These are phyloP conservation scores for Drosophila bifasciata DNA, from an alignment of 1,140 invertebrate species.

Conservation along the genomic window DNA sequence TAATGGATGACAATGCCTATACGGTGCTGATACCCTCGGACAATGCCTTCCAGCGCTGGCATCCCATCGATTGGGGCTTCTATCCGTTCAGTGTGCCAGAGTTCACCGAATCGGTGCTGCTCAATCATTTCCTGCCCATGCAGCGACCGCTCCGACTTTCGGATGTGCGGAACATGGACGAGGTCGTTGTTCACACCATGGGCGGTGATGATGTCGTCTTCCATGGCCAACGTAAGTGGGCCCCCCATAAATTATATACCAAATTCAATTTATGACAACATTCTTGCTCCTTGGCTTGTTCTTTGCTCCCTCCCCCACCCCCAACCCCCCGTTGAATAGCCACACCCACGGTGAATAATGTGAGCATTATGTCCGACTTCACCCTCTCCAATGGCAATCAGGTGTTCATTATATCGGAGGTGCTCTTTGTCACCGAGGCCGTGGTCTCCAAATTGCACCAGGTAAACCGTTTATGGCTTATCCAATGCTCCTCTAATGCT, in stretches of 20 bases:
- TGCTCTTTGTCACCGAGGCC: constrained; percentile 86
- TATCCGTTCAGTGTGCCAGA: constrained; percentile 88
- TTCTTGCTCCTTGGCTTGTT: background rate
- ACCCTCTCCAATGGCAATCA: constrained; percentile 86
- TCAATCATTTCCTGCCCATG: constrained; percentile 87
- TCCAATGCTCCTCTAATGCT: background rate
- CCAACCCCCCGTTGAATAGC: constrained; percentile 63
- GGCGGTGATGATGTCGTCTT: constrained; percentile 86
- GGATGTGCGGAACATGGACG: constrained; percentile 85
- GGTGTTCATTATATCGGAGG: constrained; percentile 87
- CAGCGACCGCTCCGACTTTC: constrained; percentile 85
- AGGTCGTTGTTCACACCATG: constrained; percentile 85
- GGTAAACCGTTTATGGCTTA: constrained; percentile 52
- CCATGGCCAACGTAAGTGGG: constrained; percentile 85
- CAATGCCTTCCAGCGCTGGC: constrained; percentile 88
- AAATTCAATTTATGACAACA: constrained; percentile 39
- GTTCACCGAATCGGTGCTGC: constrained; percentile 87
- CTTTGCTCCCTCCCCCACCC: background rate
- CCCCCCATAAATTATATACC: constrained; percentile 19
- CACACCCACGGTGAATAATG: constrained; percentile 85
- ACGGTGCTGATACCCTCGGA: constrained; percentile 88
- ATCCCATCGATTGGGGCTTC: constrained; percentile 89
- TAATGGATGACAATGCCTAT: constrained; percentile 86
- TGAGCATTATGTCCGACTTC: constrained; percentile 86
- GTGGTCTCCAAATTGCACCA: constrained; percentile 87